Conservation (phyloP, 2,888 invertebrate species). For the Cantharis rustica region DNA sequence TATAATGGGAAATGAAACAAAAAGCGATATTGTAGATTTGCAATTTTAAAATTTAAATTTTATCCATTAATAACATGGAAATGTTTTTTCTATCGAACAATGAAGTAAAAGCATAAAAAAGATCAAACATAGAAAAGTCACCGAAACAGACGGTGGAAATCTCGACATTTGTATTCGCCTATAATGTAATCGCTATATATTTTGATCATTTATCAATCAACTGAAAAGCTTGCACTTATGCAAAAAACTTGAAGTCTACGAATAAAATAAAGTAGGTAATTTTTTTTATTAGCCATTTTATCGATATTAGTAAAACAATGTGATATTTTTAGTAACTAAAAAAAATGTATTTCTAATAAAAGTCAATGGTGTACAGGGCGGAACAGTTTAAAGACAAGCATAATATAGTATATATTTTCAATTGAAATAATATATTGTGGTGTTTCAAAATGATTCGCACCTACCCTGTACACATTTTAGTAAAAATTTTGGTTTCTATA, state of each 20-base stretch:
- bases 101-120: background rate
- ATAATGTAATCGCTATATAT: background rate
- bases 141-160: background rate
- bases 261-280: background rate
- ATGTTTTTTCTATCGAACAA: background rate
- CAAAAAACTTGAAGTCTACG: background rate
- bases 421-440: no score
- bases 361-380: no score
- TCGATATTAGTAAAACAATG: no score
- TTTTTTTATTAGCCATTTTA: background rate
- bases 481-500: no score
- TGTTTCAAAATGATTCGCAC: no score
- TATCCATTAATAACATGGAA: background rate
- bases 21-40: background rate
- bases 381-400: no score
- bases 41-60: background rate
- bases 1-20: background rate
- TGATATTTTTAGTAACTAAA: no score
- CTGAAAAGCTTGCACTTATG: background rate
- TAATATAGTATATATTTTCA: no score
- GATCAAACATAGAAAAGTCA: background rate
- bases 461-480: no score
- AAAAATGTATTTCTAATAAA: no score
- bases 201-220: background rate
- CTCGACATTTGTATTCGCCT: background rate